A percentile compares a stretch with the other conserved stretches of the same genome.
Conservation (phyloP, 2,113 vertebrate genomes). For the Oncorhynchus tshawytscha region DNA sequence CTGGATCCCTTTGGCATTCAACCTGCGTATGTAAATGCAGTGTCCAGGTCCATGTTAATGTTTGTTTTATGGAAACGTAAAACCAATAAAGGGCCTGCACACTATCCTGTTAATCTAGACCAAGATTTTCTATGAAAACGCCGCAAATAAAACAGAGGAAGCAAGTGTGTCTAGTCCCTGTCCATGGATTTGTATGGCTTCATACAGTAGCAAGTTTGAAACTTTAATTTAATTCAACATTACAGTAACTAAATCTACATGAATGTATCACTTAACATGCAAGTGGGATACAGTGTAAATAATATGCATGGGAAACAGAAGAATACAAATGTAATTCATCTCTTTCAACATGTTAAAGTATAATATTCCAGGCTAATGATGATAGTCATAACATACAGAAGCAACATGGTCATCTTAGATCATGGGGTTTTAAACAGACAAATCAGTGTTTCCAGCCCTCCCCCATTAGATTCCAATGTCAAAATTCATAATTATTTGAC, state of each 20-base stretch:
- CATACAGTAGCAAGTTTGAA: background rate
- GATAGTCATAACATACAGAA: no score
- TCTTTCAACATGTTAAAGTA: no score
- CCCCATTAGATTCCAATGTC: slow-evolving; percentile 1
- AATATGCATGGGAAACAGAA: no score
- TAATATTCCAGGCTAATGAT: no score
- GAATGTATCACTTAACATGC: background rate
- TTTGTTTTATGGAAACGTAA: background rate
- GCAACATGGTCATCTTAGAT: background rate
- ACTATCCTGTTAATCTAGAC: background rate
- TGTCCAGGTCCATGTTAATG: background rate
- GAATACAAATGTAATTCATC: no score
- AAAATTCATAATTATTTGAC: background rate
- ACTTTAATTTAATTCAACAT: no score
- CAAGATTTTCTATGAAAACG: no score
- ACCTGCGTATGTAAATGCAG: background rate
- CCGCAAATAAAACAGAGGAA: no score
- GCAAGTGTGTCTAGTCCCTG: background rate
- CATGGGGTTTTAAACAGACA: background rate
- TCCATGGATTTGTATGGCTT: background rate
- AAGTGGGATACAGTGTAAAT: background rate
- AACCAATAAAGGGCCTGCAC: background rate
- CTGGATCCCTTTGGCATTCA: background rate
- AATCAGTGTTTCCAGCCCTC: background rate
- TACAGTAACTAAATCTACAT: no score